These are phyloP conservation scores for Tragelaphus imberbis DNA, from an alignment of 2,113 vertebrate species.

Conservation along the genomic window DNA sequence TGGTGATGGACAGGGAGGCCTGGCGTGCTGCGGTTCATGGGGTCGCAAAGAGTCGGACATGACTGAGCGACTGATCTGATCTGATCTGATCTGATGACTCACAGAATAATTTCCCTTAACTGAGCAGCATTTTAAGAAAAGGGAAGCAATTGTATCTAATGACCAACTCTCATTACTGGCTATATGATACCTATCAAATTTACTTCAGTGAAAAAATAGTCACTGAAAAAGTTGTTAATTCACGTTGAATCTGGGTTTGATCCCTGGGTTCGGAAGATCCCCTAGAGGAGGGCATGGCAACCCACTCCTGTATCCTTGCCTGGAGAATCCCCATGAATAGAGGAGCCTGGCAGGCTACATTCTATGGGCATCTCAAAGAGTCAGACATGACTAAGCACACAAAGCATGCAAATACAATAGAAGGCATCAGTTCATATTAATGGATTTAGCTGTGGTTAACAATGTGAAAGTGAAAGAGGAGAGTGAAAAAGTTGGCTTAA, in stretches of 20 bases:
- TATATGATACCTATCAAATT: neutral
- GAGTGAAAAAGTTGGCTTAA: no score
- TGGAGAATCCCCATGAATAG: neutral
- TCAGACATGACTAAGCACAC: neutral
- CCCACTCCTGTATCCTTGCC: neutral
- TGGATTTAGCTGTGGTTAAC: neutral
- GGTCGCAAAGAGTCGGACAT: no score
- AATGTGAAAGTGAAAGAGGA: no score
- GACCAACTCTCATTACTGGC: neutral
- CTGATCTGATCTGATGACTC: neutral
- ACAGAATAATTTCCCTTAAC: neutral
- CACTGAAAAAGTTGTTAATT: neutral
- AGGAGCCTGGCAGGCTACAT: neutral
- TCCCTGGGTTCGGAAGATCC: neutral
- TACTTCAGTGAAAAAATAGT: neutral
- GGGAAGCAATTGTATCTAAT: neutral
- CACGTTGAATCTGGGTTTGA: fast-evolving
- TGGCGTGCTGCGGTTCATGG: no score
- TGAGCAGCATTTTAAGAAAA: neutral
- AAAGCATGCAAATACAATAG: neutral
- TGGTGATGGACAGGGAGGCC: no score
- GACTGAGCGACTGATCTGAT: no score
- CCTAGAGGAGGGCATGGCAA: neutral
- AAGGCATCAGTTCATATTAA: neutral
- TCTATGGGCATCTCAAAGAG: neutral